A percentile compares a stretch with the other conserved stretches of the same genome.
These are phyloP conservation scores for Iphiclides podalirius DNA, from an alignment of 2,888 invertebrate species.

Conservation along the genomic window DNA sequence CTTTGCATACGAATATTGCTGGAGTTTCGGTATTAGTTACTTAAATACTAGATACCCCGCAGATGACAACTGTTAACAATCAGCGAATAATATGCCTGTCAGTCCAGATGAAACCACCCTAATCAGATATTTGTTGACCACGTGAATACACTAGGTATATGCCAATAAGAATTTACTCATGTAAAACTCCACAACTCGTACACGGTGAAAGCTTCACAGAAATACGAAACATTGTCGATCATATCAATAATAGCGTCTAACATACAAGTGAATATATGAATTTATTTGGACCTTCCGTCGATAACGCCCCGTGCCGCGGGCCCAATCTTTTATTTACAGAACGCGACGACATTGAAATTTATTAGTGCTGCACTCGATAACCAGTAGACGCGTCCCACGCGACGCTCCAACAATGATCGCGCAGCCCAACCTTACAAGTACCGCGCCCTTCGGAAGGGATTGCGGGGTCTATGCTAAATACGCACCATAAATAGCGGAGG, in stretches of 20 bases:
- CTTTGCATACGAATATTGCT: too few species aligned
- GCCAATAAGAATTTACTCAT: not conserved
- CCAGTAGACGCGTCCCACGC: constrained; percentile 74
- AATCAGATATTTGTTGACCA: not conserved
- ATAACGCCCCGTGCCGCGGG: constrained; percentile 57
- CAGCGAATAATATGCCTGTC: not conserved
- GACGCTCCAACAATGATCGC: constrained; percentile 44
- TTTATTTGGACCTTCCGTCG: constrained; percentile 72
- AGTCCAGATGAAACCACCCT: too few species aligned
- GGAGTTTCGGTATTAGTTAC: too few species aligned
- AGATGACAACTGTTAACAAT: not conserved
- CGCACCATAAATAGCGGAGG: constrained; percentile 66
- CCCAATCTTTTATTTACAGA: constrained; percentile 65
- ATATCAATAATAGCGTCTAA: constrained; percentile 51
- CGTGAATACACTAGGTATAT: not conserved
- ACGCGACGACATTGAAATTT: constrained; percentile 73
- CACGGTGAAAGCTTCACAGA: constrained; percentile 5
- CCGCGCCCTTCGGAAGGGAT: constrained; percentile 62
- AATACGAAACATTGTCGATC: constrained; percentile 3
- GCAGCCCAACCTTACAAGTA: constrained; percentile 51
- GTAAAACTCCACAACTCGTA: not conserved
- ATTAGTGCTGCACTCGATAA: constrained; percentile 74
- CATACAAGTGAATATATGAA: constrained; percentile 68
- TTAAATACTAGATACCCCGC: not conserved
- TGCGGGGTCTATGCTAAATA: constrained; percentile 66